Base-by-base conservation (phyloP, 1,140 invertebrate species). In the Odontomachus brunneus region DNA sequence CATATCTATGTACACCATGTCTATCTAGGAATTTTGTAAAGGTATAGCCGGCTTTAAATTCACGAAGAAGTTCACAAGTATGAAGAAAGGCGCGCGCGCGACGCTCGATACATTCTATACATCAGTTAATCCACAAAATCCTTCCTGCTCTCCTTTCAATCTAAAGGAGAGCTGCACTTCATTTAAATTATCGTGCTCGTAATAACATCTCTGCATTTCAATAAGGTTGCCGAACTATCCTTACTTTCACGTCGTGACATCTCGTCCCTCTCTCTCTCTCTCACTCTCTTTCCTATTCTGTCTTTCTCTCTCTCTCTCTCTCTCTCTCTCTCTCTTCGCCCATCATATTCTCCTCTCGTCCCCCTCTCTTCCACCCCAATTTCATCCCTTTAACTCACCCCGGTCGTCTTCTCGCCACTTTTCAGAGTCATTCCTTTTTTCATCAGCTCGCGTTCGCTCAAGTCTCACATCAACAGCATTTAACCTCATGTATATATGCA, bases 401-500 rank as follows among this genome's bases (percentile, higher is more conserved):
- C n/a, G 12, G 17, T 29, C 33, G 15, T 7, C 22, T 15, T 26
- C 60, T 24, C 60, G 33, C 24, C 24, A 2, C 60, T 72, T 74
- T 44, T 44, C 69, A 44, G 7, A 38, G 49, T 38, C 57, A 26
- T 82, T 62, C 33, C 29, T 83, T 83, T 83, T 84, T 84, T 84
- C 83, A 84, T 84, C 83, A 84, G 57, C 72, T 59, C 55, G 69
- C 24, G 75, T 62, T 78, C 74, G 60, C 72, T 75, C 62, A 78
- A 63, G 66, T 74, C 80, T 76, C 81, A 83, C 82, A 89, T 89
- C 86, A 89, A 89, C 84, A 86, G 88, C 83, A 86, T 81, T 89
- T 86, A 84, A 85, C 60, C 86, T 90, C 88, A 88, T 89, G 89
- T 89, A 88, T 90, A 90, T 87, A 90, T 88, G 88, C 84, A 90